Percentiles rank a stretch among this genome's conserved stretches.
Evolutionary conservation across 2,888 invertebrate genomes (phyloP).

Genomic region (Gibbula magus): DNA sequence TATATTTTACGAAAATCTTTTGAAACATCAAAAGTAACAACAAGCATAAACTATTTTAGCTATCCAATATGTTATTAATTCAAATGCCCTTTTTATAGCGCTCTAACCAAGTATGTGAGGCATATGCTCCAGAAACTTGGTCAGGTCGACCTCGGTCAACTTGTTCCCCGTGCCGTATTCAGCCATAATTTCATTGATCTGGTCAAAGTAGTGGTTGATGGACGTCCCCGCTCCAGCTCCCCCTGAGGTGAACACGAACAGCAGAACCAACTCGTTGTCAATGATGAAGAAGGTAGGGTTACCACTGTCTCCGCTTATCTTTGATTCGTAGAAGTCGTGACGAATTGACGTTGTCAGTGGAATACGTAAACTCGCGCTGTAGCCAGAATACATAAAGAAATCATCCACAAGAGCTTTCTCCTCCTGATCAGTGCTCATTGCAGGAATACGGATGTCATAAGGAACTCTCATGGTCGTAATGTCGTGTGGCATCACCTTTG

Average conservation of each 20-base stretch:
- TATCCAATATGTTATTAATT: too few species aligned
- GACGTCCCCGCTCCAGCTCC: slow-evolving; percentile 51
- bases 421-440: slow-evolving; percentile 56
- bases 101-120: slow-evolving; percentile 34
- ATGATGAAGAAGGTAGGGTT: slow-evolving; percentile 59
- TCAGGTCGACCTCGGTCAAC: slow-evolving; percentile 51
- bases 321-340: slow-evolving; percentile 48
- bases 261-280: slow-evolving; percentile 52
- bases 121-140: slow-evolving; percentile 28
- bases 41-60: too few species aligned
- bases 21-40: too few species aligned
- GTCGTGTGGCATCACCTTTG: slow-evolving; percentile 52
- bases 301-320: slow-evolving; percentile 58
- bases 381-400: slow-evolving; percentile 36
- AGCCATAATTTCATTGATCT: slow-evolving; percentile 48
- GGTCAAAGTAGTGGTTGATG: slow-evolving; percentile 51
- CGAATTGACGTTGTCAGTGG: slow-evolving; percentile 32
- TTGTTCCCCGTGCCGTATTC: slow-evolving; percentile 48
- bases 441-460: slow-evolving; percentile 43
- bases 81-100: too few species aligned
- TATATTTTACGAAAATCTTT: too few species aligned
- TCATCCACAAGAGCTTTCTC: slow-evolving; percentile 60
- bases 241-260: slow-evolving; percentile 53
- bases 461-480: slow-evolving; percentile 33
- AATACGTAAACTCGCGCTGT: slow-evolving; percentile 41